Base-by-base conservation (phyloP, 2,797 vertebrate genomes). In the Hypotaenidia okinawae region DNA sequence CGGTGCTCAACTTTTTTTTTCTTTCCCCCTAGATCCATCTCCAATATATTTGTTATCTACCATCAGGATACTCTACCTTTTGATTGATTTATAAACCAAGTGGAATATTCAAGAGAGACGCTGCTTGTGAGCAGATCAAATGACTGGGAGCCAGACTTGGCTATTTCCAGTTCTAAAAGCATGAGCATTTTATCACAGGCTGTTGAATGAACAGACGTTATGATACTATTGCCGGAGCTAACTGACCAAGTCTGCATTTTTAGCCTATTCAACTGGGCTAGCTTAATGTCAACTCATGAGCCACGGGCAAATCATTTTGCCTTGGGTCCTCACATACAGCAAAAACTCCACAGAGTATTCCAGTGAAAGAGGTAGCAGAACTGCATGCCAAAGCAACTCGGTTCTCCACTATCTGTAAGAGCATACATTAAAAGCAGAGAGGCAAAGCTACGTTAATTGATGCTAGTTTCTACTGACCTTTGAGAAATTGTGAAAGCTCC, bases 381-480 rank as follows among this genome's bases (percentile, higher is more conserved):
- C 2, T 25, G 35, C 57, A 61, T 54, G 61, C 85, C 37, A 88
- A 58, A 87, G 54, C 17, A 67, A 41, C 32, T 83, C 55, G 58
- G 33, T 14, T 63, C 43, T 70, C 52, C 9, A 8, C 41, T 57
- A 94, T 58, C 57, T 62, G 54, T 25, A 75, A 43, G 5, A 83
- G 12, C 35, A 18, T 9, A 39, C 27, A 55, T 72, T 67, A 73
- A 86, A 84, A 77, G 83, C 51, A 73, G 47, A 35, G 14, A 35
- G 14, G 37, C 51, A 70, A 75, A 73, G 23, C 52, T 47, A 41
- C 61, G 84, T 76, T 85, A 90, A 90, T 47, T 80, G 87, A 77
- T 77, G 59, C 55, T 21, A 61, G 59, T 63, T 93, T 82, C 67
- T 88, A 54, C 16, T 72, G 93, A 95, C 87, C 86, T 93, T 81